Evolutionary conservation across 1,140 invertebrate species (phyloP), one percentile per base, ranked within the genome.

Genomic region (Lasaia peninsularis): DNA sequence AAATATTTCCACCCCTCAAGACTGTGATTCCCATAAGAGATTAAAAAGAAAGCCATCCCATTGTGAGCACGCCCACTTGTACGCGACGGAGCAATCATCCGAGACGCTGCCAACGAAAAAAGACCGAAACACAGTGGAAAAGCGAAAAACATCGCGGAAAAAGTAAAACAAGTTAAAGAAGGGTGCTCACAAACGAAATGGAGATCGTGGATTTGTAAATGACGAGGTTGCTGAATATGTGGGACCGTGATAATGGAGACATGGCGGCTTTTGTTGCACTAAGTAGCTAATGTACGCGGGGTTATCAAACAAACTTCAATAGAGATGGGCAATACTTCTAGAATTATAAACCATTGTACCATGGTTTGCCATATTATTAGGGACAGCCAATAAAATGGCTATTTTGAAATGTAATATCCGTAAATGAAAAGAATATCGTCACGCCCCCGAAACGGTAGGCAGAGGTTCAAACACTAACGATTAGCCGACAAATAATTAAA

Each of bases 31-130:
- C 40, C 69, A 71, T 73, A 73, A 66, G 71, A 65, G 73, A 73
- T 76, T 73, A 76, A 76, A 73, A 73, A 71, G 66, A 70, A 73
- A 73, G 63, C 61, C 63, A 69, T 66, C 63, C 60, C 56, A 72
- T 71, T 67, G 71, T 75, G 18, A 57, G 40, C 34, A 66, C 66
- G 56, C 59, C 65, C 71, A 68, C 73, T 76, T 73, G 69, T 73
- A 52, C 64, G 64, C 60, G 61, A 51, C 64, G 65, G 65, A 76
- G 79, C 79, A 82, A 82, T 82, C 79, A 78, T 59, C 77, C 67
- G 73, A 75, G 76, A 81, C 72, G 73, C 62, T 72, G 63, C 65
- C 54, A 64, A 40, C 37, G 40, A 70, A 77, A 76, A 76, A 76
- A 60, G 54, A 60, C 55, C 55, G 65, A 68, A 69, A 70, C 62